Conservation (phyloP, 1,140 invertebrate genomes). For the Trichonephila clavata region DNA sequence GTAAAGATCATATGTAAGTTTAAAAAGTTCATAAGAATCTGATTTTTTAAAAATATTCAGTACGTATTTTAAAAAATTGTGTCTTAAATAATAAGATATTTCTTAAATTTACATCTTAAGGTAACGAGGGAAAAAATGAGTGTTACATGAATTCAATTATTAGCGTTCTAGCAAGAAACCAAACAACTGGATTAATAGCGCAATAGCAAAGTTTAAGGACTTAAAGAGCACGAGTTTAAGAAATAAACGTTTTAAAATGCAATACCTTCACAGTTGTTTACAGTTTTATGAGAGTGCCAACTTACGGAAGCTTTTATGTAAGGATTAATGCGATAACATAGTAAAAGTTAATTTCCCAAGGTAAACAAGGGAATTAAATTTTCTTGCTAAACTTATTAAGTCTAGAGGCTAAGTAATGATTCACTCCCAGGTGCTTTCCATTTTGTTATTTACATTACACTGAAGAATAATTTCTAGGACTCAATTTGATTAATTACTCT, state of each 20-base stretch:
- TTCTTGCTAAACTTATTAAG: not conserved
- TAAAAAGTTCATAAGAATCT: too few relatives aligned
- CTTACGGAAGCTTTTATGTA: not conserved
- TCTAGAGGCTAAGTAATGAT: not conserved
- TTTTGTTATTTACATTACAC: not conserved
- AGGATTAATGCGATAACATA: not conserved
- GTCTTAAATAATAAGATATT: too few relatives aligned
- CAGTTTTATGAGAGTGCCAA: not conserved
- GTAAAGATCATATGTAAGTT: too few relatives aligned
- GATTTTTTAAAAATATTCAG: too few relatives aligned
- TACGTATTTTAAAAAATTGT: too few relatives aligned
- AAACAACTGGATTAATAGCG: too few relatives aligned
- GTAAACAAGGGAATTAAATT: conserved; percentile 1
- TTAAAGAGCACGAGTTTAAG: not conserved
- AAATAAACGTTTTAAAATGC: not conserved
- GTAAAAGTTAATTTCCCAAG: conserved; percentile 12
- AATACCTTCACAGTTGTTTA: not conserved
- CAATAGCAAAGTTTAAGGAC: not conserved
- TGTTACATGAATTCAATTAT: too few relatives aligned
- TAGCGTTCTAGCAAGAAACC: too few relatives aligned
- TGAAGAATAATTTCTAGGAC: not conserved
- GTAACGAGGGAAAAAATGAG: too few relatives aligned
- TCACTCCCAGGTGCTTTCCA: not conserved
- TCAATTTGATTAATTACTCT: not conserved
- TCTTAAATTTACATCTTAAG: too few relatives aligned